Evolutionary conservation across 2,113 vertebrate genomes (phyloP).

Genomic region (Acrocephalus arundinaceus): DNA sequence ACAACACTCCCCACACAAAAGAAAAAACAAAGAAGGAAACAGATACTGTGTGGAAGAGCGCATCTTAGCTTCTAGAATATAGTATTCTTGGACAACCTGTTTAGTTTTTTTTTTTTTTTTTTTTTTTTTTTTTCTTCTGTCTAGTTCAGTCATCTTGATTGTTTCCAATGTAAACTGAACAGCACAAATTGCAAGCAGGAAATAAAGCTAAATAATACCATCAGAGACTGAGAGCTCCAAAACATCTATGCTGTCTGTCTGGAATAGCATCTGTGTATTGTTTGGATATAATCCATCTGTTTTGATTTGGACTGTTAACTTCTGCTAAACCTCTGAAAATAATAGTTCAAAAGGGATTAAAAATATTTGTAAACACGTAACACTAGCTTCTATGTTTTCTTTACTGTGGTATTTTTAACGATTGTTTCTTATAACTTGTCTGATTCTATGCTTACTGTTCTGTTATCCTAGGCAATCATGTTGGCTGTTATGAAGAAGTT

Average conservation of each 20-base stretch:
- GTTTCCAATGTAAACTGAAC: background rate
- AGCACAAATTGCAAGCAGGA: background rate
- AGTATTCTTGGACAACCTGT: background rate
- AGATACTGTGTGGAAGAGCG: too few relatives aligned
- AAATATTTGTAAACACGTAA: background rate
- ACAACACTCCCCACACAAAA: too few relatives aligned
- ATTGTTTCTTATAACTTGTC: background rate
- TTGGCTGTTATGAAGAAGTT: slow-evolving; percentile 97
- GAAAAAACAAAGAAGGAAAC: too few relatives aligned
- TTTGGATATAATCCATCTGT: background rate
- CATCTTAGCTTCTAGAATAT: too few relatives aligned
- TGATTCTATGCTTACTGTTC: background rate
- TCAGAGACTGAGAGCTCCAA: background rate
- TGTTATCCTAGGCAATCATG: slow-evolving; percentile 86
- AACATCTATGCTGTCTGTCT: background rate
- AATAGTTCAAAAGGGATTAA: background rate
- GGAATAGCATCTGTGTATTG: background rate
- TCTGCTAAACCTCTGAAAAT: background rate
- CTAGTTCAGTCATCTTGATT: background rate
- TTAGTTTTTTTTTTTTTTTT: too few relatives aligned
- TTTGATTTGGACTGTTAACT: background rate
- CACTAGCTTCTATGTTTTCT: background rate
- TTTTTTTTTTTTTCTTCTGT: background rate
- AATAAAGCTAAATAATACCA: background rate
- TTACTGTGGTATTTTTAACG: background rate